Base-by-base conservation (phyloP, 1,140 invertebrate genomes). In the Steinernema feltiae region DNA sequence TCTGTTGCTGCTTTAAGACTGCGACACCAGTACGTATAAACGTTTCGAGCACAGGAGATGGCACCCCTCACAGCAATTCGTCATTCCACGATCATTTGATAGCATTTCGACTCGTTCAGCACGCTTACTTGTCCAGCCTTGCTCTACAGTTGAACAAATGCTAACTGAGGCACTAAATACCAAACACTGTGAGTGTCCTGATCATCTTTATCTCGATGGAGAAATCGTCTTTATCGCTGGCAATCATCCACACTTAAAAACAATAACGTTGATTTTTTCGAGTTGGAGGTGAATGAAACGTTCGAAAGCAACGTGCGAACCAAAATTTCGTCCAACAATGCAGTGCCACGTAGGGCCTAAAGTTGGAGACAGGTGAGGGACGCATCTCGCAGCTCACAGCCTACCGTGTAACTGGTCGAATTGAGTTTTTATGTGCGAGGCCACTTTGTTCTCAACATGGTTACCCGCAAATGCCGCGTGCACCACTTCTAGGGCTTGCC, bases 211-310 rank as follows among this genome's bases (percentile, higher is more conserved):
- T n/a, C n/a, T n/a, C n/a, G n/a, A n/a, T n/a, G n/a, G n/a, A n/a
- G n/a, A n/a, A n/a, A n/a, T n/a, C n/a, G n/a, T n/a, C n/a, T n/a
- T n/a, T n/a, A n/a, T n/a, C n/a, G n/a, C n/a, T n/a, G n/a, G n/a
- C n/a, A n/a, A n/a, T 63, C 53, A 97, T 89, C 95, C 95, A 89
- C 94, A 97, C 90, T 97, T 97, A 89, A 97, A 98, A 70, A 98
- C 90, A 79, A 98, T 90, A 87, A 98, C 95, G 79, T 93, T 93
- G 80, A 95, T 93, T 88, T 95, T 93, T 77, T 93, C 93, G 80
- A 95, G 88, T 86, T 94, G 95, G 88, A 95, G 95, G 88, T 95
- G 95, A 86, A 96, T 95, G 88, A 95, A 96, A 88, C 95, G 93
- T 89, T 96, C 94, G 83, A 96, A 94, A 71, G 93, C 95, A 63